Evolutionary conservation across 2,113 vertebrate species (phyloP).

Genomic region (Arenaria interpres): DNA sequence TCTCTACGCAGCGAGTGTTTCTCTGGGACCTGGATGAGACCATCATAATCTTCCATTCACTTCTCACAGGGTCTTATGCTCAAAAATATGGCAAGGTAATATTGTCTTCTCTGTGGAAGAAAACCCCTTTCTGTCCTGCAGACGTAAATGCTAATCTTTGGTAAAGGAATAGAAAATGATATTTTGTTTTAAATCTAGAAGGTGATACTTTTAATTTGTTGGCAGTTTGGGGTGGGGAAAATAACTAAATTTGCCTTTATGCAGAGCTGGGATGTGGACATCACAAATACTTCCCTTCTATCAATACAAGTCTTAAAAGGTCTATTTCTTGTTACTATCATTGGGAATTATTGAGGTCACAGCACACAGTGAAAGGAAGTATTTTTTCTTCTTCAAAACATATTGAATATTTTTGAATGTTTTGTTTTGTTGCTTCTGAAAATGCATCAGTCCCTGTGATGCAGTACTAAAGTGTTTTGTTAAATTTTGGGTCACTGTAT

Average conservation of each 20-base stretch:
- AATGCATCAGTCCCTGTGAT: neutral
- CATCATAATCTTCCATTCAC: constrained; percentile 98
- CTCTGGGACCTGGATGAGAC: constrained; percentile 99
- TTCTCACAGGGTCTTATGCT: constrained; percentile 95
- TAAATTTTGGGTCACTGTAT: neutral
- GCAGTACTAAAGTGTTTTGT: neutral
- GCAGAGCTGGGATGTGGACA: neutral
- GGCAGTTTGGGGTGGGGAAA: neutral
- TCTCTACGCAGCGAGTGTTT: constrained; percentile 85
- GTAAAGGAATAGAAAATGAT: neutral
- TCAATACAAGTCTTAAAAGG: neutral
- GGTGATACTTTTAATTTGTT: neutral
- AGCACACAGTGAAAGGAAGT: neutral
- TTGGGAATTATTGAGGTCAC: neutral
- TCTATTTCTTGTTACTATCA: neutral
- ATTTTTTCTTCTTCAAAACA: neutral
- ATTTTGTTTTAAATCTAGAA: neutral
- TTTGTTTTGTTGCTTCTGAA: neutral
- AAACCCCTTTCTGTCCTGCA: neutral
- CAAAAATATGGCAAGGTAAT: constrained; percentile 97
- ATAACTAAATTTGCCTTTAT: neutral
- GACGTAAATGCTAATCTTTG: neutral
- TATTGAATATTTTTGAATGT: neutral
- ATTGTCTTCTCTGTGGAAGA: neutral
- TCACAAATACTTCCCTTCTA: neutral